Base-by-base conservation (phyloP, 2,888 invertebrate species). In the Scrobipalpa costella region DNA sequence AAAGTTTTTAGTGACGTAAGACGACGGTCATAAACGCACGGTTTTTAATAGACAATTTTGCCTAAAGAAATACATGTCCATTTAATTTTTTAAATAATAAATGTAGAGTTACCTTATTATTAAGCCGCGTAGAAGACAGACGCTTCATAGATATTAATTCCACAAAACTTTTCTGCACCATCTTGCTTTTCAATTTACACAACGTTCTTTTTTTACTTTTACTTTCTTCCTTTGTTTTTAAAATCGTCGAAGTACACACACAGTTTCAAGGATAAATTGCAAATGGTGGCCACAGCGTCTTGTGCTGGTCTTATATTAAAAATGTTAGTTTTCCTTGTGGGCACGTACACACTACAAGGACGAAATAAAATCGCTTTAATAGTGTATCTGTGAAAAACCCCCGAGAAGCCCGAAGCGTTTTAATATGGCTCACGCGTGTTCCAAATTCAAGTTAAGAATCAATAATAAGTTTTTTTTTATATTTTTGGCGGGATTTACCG, bases 61-160 rank as follows among this genome's bases (percentile, higher is more conserved):
- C n/a, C n/a, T n/a, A n/a, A n/a, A n/a, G n/a, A n/a, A n/a, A n/a
- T n/a, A n/a, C n/a, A n/a, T n/a, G n/a, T n/a, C n/a, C n/a, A n/a
- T n/a, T n/a, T n/a, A n/a, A n/a, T n/a, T n/a, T n/a, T n/a, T n/a
- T n/a, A 36, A 36, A 36, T 36, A 36, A 11, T 6, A 36, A 2
- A 36, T 1, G 36, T 36, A 36, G 36, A 36, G 13, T n/a, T 52
- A 52, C 52, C 52, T 27, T 21, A 52, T 17, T 47, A 47, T 47
- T 6, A n/a, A 13, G 27, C 11, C 49, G 49, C 49, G 7, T 6
- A 11, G 52, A 52, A 19, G 52, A 19, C 13, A 52, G 52, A 3
- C 52, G 21, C 27, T 52, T 52, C 52, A 52, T 13, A 8, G 52
- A 52, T 6, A 52, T 13, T 13, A 52, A 19, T 52, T 52, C 52